Percentiles rank a stretch among this genome's conserved stretches.
Conservation (phyloP, 1,140 invertebrate species). For the Neocloeon triangulifer region DNA sequence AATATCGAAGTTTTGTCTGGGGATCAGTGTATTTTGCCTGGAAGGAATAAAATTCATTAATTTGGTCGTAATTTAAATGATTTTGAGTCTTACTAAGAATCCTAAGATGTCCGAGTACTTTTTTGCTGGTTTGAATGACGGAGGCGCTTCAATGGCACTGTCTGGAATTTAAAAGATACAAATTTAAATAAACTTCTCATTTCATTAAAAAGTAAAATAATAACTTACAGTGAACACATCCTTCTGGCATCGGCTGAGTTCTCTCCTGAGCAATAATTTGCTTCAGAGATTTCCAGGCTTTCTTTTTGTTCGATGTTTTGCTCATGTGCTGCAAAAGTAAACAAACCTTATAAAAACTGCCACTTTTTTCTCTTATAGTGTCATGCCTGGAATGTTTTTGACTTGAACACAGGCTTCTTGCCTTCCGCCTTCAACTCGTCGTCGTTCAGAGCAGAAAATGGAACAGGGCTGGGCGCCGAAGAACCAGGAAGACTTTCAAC, state of each 20-base stretch:
- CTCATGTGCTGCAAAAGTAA: slow-evolving; percentile 19
- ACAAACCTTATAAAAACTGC: neutral
- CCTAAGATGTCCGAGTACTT: slow-evolving; percentile 89
- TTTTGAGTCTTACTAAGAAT: slow-evolving; percentile 30
- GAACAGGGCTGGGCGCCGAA: too few species aligned
- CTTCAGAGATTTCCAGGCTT: slow-evolving; percentile 52
- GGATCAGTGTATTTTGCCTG: slow-evolving; percentile 75
- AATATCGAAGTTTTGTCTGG: slow-evolving; percentile 66
- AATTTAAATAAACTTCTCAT: slow-evolving; percentile 9
- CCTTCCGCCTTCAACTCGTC: too few species aligned
- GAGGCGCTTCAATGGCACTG: slow-evolving; percentile 68
- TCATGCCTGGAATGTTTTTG: too few species aligned
- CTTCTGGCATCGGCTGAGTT: slow-evolving; percentile 37
- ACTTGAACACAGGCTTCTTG: too few species aligned
- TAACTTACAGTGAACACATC: slow-evolving; percentile 40
- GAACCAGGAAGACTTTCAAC: too few species aligned
- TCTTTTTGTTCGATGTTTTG: slow-evolving; percentile 35
- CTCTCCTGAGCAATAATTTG: slow-evolving; percentile 53
- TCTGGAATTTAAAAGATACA: slow-evolving; percentile 26
- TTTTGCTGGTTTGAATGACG: slow-evolving; percentile 71
- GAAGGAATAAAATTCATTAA: too few species aligned
- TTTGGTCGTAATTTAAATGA: slow-evolving; percentile 5
- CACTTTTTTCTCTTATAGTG: too few species aligned
- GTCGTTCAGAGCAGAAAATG: too few species aligned
- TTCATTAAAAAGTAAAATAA: slow-evolving; percentile 15